Evolutionary conservation across 2,113 vertebrate species (phyloP).

Genomic region (Megaceryle maxima): DNA sequence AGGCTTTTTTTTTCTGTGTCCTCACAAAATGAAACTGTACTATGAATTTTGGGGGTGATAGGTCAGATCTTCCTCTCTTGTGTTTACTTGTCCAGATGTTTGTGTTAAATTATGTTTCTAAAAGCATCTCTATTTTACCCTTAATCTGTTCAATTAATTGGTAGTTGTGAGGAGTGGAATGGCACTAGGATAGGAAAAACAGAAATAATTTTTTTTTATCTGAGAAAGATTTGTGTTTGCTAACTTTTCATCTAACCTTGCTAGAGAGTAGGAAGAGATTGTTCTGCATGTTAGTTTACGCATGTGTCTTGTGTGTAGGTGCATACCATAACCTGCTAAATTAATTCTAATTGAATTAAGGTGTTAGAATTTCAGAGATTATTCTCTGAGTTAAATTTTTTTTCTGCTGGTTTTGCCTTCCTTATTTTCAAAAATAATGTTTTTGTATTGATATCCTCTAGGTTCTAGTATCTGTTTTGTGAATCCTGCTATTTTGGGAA

Average conservation of each 20-base stretch:
- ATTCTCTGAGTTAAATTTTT: neutral
- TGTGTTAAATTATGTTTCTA: neutral
- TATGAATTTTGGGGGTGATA: neutral
- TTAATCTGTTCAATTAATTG: neutral
- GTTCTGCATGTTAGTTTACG: neutral
- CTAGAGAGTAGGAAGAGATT: neutral
- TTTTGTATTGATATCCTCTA: neutral
- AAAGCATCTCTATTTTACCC: neutral
- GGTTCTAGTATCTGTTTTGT: neutral
- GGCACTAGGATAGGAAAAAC: neutral
- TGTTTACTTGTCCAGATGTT: neutral
- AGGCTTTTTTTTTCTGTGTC: slow-evolving; percentile 13
- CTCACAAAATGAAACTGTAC: neutral
- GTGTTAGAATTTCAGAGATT: neutral
- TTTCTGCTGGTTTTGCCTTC: neutral
- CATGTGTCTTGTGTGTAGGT: neutral
- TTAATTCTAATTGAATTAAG: neutral
- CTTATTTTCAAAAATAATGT: neutral
- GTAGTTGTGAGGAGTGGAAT: neutral
- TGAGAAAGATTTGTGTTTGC: neutral
- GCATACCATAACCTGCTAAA: neutral
- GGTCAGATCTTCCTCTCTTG: neutral
- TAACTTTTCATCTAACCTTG: neutral
- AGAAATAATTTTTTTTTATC: neutral
- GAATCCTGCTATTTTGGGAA: neutral